phyloP scores from a whole-genome alignment of 2,797 vertebrate genomes.

The Lerista edwardsae region DNA sequence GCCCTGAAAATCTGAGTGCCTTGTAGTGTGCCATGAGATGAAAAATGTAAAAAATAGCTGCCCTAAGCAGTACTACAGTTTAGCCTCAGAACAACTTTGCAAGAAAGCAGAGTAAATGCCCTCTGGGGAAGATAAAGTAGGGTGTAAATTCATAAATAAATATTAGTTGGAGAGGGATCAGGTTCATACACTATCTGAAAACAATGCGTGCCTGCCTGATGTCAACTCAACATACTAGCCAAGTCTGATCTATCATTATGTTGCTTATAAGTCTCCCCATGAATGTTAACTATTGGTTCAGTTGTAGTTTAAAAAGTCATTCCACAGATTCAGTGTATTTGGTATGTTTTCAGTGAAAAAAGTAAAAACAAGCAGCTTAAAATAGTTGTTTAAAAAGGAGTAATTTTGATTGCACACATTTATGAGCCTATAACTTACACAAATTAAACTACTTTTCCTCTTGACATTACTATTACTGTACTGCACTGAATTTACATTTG shows the following conservation, averaged over 20 bases:
- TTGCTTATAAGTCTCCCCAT: neutral
- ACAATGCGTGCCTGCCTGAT: neutral
- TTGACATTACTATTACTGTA: no score
- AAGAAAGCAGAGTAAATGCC: neutral
- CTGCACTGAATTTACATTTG: no score
- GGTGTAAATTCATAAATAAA: no score
- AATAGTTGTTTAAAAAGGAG: neutral
- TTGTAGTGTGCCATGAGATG: no score
- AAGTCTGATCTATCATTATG: neutral
- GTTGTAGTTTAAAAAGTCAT: neutral
- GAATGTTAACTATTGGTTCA: neutral
- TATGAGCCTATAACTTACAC: neutral
- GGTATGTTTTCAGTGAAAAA: neutral
- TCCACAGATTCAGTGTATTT: neutral
- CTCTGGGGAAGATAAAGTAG: no score
- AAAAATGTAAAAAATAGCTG: no score
- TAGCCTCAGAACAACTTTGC: neutral
- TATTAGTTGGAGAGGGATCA: neutral
- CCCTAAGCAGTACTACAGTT: neutral
- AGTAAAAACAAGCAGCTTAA: neutral
- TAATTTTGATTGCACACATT: neutral
- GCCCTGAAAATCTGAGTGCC: no score
- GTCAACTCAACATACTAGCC: neutral
- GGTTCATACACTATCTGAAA: neutral
- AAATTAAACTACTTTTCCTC: neutral